Evolutionary conservation across 35 echinoderm and acorn worm species (phyloP), one percentile per base, ranked within the genome.

Genomic region (Ophioderma brevispina): DNA sequence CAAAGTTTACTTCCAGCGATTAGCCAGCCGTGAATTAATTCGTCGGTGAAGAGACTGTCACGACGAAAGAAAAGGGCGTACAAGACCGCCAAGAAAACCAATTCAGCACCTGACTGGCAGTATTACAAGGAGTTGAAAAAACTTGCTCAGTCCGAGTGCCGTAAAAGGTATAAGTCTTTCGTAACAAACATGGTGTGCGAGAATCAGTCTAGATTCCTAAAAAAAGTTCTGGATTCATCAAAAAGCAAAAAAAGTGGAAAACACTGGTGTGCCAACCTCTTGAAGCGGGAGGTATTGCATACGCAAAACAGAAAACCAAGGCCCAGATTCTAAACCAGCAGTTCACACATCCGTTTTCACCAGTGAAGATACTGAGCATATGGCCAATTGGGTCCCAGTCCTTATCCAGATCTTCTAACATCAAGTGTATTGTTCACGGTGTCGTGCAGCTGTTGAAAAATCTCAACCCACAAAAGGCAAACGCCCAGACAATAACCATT

Each of bases 181-280:
- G 19, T 86, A 5, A 86, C 64, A 30, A 42, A 76, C 17, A 86
- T 70, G 19, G 30, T 75, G 84, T 55, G n/a, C 19, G 25, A 8
- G 34, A 23, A 78, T 64, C 15, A 87, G 64, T 23, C 32, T 28
- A 46, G 78, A 87, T 37, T 50, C 85, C 0, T n/a, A n/a, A n/a
- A 78, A 87, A 33, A 55, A 64, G 14, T 78, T 87, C 30, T 87
- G 85, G 55, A 76, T 87, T 78, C 31, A 87, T 87, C 14, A n/a
- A 70, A 90, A 37, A 81, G 87, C 36, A 63, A 63, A 32, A 34
- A 64, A 40, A 78, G 86, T 87, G n/a, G 86, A 87, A 23, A 40
- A 23, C 13, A 40, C 86, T 78, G 75, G 86, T 17, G 37, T 87
- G 70, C 70, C 86, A n/a, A 18, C 35, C 86, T 21, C 36, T 81